A percentile compares a stretch with the other conserved stretches of the same genome.
phyloP scores from a whole-genome alignment of 2,888 invertebrate genomes.

The Heteromyza rotundicornis region DNA sequence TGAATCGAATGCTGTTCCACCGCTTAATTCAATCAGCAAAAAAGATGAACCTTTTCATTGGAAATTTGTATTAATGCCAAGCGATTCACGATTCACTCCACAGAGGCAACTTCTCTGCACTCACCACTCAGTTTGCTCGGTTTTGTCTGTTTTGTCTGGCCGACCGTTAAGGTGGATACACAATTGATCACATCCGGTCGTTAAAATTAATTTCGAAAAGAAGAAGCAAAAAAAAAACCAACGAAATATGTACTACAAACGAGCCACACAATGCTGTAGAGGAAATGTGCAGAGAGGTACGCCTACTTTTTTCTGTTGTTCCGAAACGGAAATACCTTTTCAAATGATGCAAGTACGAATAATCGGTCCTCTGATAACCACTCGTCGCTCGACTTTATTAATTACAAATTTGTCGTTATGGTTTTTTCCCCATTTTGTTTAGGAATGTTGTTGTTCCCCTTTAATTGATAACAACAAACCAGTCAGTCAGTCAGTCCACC shows the following conservation, averaged over 20 bases:
- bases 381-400: background rate
- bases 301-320: background rate
- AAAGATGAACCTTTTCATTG: background rate
- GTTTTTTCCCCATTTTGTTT: too few relatives aligned
- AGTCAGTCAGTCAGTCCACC: background rate
- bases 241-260: too few relatives aligned
- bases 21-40: too few relatives aligned
- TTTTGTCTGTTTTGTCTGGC: background rate
- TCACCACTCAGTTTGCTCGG: background rate
- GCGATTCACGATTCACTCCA: background rate
- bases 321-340: background rate
- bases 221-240: background rate
- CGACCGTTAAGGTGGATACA: conserved; percentile 18
- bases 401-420: too few relatives aligned
- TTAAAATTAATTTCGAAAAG: background rate
- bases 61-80: background rate
- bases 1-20: too few relatives aligned
- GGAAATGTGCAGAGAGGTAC: background rate
- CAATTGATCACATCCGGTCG: conserved; percentile 25
- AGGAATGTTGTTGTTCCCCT: background rate
- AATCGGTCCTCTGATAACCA: too few relatives aligned
- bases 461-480: too few relatives aligned
- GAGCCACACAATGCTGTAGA: too few relatives aligned
- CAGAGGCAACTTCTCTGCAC: background rate
- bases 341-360: too few relatives aligned